Percentiles rank a stretch among this genome's conserved stretches.
Evolutionary conservation across 1,140 invertebrate genomes (phyloP).

Genomic region (Drosophila mayri): DNA sequence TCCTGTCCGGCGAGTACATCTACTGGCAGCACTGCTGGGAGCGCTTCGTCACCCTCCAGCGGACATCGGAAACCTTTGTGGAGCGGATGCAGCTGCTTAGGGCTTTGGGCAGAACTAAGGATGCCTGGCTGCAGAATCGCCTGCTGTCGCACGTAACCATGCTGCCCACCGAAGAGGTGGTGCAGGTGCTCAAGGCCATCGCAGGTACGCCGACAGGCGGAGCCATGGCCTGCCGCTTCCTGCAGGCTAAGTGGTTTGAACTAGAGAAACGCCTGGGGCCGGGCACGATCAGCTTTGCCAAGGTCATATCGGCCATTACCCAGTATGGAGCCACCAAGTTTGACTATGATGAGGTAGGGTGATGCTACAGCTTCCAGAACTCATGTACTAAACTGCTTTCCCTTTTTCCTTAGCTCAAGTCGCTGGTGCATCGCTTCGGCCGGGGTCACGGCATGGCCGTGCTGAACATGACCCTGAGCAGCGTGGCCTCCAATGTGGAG

Average conservation of each 20-base stretch:
- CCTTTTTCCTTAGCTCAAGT: constrained; percentile 63
- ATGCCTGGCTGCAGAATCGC: constrained; percentile 90
- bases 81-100: constrained; percentile 89
- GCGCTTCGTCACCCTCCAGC: constrained; percentile 86
- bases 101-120: constrained; percentile 89
- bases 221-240: constrained; percentile 90
- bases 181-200: constrained; percentile 89
- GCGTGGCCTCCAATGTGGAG: constrained; percentile 84
- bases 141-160: constrained; percentile 89
- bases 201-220: constrained; percentile 89
- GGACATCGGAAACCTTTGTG: constrained; percentile 87
- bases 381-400: background rate
- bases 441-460: constrained; percentile 82
- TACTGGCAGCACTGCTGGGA: constrained; percentile 92
- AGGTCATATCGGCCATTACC: constrained; percentile 89
- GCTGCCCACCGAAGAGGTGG: constrained; percentile 89
- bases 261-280: constrained; percentile 88
- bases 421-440: constrained; percentile 82
- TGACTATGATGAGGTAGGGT: constrained; percentile 89
- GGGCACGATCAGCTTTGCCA: constrained; percentile 89
- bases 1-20: constrained; percentile 87
- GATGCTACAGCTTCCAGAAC: no score
- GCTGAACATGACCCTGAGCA: constrained; percentile 83
- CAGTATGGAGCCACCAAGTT: constrained; percentile 90
- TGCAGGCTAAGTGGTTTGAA: constrained; percentile 90